Base-by-base conservation (phyloP, 1,140 invertebrate genomes). In the Colletes latitarsis region DNA sequence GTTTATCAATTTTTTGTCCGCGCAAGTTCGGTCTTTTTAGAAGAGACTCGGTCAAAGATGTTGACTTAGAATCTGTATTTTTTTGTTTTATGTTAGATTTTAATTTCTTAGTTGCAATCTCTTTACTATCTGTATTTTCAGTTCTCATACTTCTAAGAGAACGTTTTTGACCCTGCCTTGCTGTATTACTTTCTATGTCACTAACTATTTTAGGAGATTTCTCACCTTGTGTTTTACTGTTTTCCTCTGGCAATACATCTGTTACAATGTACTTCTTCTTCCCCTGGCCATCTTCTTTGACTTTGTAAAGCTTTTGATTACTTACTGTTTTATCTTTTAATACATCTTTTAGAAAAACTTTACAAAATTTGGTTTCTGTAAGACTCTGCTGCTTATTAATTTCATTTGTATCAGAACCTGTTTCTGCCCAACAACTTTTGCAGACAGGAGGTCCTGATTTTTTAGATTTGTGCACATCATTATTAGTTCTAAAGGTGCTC, bases 341-440 rank as follows among this genome's bases (percentile, higher is more conserved):
- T 4, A 93, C 87, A 69, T 93, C 92, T 70, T 91, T 89, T 1
- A 93, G 60, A 10, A 92, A 90, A 15, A 93, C 90, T 21, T 89
- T 74, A 60, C 93, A 93, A 10, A 82, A 58, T 84, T 88, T 91
- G 0, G 90, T 93, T 30, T 76, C 69, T 3, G 72, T 1, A 52
- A n/a, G 0, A 57, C 55, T 67, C 39, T 21, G 12, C 14, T 67
- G 5, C 9, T 82, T 82, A 1, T 80, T 77, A 12, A 4, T 58
- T 64, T 77, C 70, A 8, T 12, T 57, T 46, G 77, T 83, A 21
- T 53, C 73, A 3, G 82, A 87, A 82, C 92, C 88, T 58, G 83
- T 88, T 14, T 77, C 89, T 9, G 85, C 70, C 90, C 89, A 93
- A 83, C 92, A 93, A 21, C 60, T 73, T 74, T 89, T 92, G 69